These are phyloP conservation scores for Diaprepes abbreviatus DNA, from an alignment of 2,888 invertebrate species.

Conservation along the genomic window DNA sequence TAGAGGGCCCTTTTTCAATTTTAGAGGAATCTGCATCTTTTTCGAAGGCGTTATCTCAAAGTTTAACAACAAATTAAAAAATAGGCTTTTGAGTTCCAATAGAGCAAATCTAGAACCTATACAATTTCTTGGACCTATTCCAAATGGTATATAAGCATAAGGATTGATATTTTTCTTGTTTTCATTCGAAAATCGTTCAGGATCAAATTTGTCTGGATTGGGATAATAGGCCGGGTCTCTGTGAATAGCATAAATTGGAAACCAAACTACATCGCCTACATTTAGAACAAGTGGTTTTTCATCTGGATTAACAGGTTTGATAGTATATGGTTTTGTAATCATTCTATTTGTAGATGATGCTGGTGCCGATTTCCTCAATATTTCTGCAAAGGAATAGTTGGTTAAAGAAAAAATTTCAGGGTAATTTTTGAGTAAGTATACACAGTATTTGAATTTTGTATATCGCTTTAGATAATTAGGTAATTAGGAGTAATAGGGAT, in stretches of 20 bases:
- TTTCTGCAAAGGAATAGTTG: constrained; percentile 37
- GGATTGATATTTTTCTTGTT: constrained; percentile 70
- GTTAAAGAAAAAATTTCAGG: no score
- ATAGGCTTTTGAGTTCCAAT: constrained; percentile 56
- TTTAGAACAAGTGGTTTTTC: constrained; percentile 54
- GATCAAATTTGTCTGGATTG: constrained; percentile 61
- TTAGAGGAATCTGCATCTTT: constrained; percentile 58
- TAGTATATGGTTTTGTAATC: constrained; percentile 68
- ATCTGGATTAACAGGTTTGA: constrained; percentile 28
- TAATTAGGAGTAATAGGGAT: no score
- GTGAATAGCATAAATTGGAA: constrained; percentile 54
- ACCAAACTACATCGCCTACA: constrained; percentile 58
- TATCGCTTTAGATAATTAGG: no score
- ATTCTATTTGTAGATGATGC: constrained; percentile 68
- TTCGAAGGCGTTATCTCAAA: constrained; percentile 57
- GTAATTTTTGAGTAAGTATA: no score
- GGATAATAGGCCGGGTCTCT: constrained; percentile 56
- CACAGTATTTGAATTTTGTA: no score
- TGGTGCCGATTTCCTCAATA: constrained; percentile 66
- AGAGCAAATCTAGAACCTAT: constrained; percentile 68
- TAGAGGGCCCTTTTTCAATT: constrained; percentile 31
- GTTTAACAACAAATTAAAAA: constrained; percentile 56
- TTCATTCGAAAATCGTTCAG: constrained; percentile 68
- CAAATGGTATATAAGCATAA: constrained; percentile 63
- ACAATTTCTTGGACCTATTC: constrained; percentile 74